Conservation (phyloP, 2,888 invertebrate genomes). For the Drosophila hamatofila region DNA sequence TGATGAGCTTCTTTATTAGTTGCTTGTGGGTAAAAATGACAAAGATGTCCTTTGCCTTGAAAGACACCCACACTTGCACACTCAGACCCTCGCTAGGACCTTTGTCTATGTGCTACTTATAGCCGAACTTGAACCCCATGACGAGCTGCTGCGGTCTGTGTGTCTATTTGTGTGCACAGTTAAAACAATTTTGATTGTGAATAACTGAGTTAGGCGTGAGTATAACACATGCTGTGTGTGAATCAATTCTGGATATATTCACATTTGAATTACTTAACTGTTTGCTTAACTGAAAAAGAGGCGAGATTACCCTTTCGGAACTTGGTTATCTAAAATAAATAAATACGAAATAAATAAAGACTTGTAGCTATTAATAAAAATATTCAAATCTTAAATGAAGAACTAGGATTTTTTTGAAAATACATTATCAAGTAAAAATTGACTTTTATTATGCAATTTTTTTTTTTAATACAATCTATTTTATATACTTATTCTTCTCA, state of each 20-base stretch:
- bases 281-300: not conserved
- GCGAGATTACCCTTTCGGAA: not conserved
- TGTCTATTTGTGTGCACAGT: conserved; percentile 45
- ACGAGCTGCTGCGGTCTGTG: conserved; percentile 12
- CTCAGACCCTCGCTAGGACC: conserved; percentile 23
- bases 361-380: too few relatives aligned
- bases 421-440: too few relatives aligned
- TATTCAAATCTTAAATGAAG: too few relatives aligned
- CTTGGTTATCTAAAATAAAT: not conserved
- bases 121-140: conserved; percentile 24
- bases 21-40: conserved; percentile 59
- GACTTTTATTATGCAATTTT: too few relatives aligned
- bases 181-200: conserved; percentile 59
- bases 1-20: conserved; percentile 51
- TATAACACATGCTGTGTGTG: conserved; percentile 36
- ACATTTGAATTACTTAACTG: conserved; percentile 7
- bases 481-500: too few relatives aligned
- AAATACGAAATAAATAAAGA: not conserved
- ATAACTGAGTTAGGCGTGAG: conserved; percentile 30
- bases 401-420: too few relatives aligned
- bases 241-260: conserved; percentile 29
- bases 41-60: conserved; percentile 49
- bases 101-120: conserved; percentile 31
- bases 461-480: too few relatives aligned
- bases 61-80: conserved; percentile 7